Evolutionary conservation across 2,113 vertebrate genomes (phyloP).

Genomic region (Podarcis cretensis): DNA sequence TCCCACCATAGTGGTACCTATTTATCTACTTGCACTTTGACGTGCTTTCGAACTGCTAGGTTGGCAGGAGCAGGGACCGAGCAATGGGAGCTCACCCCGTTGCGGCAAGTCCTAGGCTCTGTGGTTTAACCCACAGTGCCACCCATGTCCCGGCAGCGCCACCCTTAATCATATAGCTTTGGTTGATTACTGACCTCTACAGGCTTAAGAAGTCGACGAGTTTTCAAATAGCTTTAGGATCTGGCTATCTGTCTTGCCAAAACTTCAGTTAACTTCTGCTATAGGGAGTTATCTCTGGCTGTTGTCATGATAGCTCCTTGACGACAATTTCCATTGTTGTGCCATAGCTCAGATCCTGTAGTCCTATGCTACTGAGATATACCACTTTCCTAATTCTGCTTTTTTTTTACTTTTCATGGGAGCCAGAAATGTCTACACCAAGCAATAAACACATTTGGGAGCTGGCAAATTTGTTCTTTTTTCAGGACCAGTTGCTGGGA

Average conservation of each 20-base stretch:
- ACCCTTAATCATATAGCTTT: neutral
- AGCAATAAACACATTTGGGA: neutral
- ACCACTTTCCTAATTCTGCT: neutral
- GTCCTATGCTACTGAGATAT: neutral
- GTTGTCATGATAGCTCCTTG: neutral
- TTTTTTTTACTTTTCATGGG: neutral
- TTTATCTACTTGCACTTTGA: too few relatives aligned
- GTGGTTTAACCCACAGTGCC: too few relatives aligned
- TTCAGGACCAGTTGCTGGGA: too few relatives aligned
- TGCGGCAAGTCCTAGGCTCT: too few relatives aligned
- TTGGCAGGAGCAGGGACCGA: too few relatives aligned
- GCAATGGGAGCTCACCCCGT: too few relatives aligned
- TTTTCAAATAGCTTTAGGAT: neutral
- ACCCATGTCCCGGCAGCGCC: too few relatives aligned
- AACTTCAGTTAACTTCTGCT: neutral
- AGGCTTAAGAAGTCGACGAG: neutral
- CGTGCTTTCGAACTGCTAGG: too few relatives aligned
- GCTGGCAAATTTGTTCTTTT: too few relatives aligned
- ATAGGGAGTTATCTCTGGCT: neutral
- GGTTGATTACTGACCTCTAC: neutral
- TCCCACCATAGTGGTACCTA: too few relatives aligned
- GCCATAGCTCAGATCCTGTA: neutral
- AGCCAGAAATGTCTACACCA: neutral
- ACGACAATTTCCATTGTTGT: neutral
- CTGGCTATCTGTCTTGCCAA: neutral